Evolutionary conservation across 1,140 invertebrate genomes (phyloP), one percentile per base, ranked within the genome.

Genomic region (Rhyacophila brunnea): DNA sequence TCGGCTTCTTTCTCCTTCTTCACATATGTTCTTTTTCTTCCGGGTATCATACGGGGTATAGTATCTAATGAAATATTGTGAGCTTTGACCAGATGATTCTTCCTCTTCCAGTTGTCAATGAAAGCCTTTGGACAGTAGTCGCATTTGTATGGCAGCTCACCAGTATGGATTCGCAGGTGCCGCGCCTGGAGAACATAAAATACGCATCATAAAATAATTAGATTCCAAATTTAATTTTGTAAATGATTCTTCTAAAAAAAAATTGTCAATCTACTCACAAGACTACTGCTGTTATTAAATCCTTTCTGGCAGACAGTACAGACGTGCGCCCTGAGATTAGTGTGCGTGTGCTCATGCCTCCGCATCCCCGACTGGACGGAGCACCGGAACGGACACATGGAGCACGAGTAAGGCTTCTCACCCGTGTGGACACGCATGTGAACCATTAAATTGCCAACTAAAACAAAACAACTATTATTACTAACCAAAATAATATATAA

Each of bases 121-220:
- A 91, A 91, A 36, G 79, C 74, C 73, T 88, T 88, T 5, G 85
- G 79, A 70, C 88, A 90, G 63, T 83, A 84, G 70, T 86, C 84
- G 63, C 88, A 90, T 46, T 81, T 81, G 69, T 86, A 90, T 5
- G 93, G 93, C 80, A 92, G 90, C 62, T 90, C 92, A 17, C 92
- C 92, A 0, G 92, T 95, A 72, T 96, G 94, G 48, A 88, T 88
- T 65, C 80, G 78, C 2, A 67, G 59, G 65, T 83, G 81, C 15
- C 81, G 78, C 0, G 64, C 62, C 76, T 79, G 66, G 32, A 62
- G 44, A 54, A n/a, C n/a, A n/a, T n/a, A 40, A 40, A 6, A 40
- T 40, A n/a, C 5, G 15, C 4, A 28, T 28, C 23, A 28, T n/a
- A n/a, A n/a, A n/a, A n/a, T n/a, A n/a, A n/a, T n/a, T n/a, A n/a